Percentiles rank a stretch among this genome's conserved stretches.
These are phyloP conservation scores for Pyrgilauda ruficollis DNA, from an alignment of 2,113 vertebrate species.

Conservation along the genomic window DNA sequence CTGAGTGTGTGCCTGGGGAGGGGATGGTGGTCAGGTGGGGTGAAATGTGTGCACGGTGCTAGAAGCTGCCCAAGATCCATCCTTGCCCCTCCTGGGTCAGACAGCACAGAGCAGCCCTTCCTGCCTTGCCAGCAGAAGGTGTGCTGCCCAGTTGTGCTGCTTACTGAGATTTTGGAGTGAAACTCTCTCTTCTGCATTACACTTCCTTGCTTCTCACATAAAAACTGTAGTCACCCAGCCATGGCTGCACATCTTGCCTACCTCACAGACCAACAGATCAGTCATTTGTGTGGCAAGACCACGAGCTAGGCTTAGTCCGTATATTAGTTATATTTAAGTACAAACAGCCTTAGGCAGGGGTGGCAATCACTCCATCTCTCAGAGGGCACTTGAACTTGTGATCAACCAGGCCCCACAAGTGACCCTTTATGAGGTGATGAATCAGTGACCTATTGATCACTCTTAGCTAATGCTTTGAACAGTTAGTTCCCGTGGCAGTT, in stretches of 20 bases:
- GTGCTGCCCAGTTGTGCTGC: neutral
- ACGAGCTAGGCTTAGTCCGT: neutral
- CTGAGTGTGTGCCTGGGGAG: neutral
- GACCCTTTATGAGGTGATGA: neutral
- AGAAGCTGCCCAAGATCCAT: neutral
- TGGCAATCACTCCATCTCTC: neutral
- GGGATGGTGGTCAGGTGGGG: neutral
- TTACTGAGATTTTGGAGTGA: neutral
- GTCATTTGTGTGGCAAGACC: neutral
- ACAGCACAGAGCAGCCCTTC: neutral
- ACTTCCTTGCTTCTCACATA: neutral
- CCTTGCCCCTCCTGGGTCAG: neutral
- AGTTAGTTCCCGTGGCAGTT: neutral
- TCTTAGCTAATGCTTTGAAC: neutral
- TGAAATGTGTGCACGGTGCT: neutral
- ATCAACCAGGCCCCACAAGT: neutral
- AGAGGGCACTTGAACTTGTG: neutral
- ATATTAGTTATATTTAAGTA: neutral
- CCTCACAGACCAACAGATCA: neutral
- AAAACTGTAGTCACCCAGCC: neutral
- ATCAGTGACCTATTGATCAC: neutral
- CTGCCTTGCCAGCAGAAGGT: neutral
- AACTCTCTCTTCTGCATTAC: slow-evolving; percentile 38
- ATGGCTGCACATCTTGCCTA: neutral
- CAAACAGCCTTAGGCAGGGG: neutral